A percentile compares a stretch with the other conserved stretches of the same genome.
phyloP scores from a whole-genome alignment of 1,140 invertebrate genomes.

The Drosophila asahinai region DNA sequence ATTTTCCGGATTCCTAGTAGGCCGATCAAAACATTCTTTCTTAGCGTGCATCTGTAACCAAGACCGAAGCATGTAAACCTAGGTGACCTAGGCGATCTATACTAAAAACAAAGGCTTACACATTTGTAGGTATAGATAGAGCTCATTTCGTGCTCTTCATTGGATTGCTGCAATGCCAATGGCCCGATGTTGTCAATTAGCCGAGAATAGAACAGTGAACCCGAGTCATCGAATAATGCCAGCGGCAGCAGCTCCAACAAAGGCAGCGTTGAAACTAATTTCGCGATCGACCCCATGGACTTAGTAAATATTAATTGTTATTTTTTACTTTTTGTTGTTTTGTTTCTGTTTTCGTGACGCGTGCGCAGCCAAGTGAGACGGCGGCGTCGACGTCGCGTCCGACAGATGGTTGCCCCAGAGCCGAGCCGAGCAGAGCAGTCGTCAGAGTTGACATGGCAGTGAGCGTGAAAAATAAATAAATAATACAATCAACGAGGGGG shows the following conservation, averaged over 20 bases:
- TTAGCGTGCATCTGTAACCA: too few relatives aligned
- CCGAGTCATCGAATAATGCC: slow-evolving; percentile 33
- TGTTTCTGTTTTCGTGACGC: slow-evolving; percentile 49
- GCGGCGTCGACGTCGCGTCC: slow-evolving; percentile 12
- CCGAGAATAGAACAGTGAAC: slow-evolving; percentile 56
- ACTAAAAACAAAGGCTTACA: too few relatives aligned
- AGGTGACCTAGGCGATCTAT: too few relatives aligned
- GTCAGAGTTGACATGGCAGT: slow-evolving; percentile 67
- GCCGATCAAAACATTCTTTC: too few relatives aligned
- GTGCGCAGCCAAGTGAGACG: slow-evolving; percentile 79
- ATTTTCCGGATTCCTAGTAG: too few relatives aligned
- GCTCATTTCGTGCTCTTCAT: too few relatives aligned
- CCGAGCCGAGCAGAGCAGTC: slow-evolving; percentile 7
- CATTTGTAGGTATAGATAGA: too few relatives aligned
- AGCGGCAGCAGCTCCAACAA: slow-evolving; percentile 11
- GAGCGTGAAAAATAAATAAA: slow-evolving; percentile 82
- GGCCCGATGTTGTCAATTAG: slow-evolving; percentile 59
- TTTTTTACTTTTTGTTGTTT: slow-evolving; percentile 33
- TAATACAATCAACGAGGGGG: slow-evolving; percentile 59
- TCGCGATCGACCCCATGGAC: slow-evolving; percentile 38
- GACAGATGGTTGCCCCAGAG: slow-evolving; percentile 50
- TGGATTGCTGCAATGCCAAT: slow-evolving; percentile 44
- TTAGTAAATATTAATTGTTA: slow-evolving; percentile 40
- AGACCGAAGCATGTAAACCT: too few relatives aligned
- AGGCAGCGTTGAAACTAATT: slow-evolving; percentile 25